These are phyloP conservation scores for Hyles lineata DNA, from an alignment of 2,888 invertebrate genomes.

Conservation along the genomic window DNA sequence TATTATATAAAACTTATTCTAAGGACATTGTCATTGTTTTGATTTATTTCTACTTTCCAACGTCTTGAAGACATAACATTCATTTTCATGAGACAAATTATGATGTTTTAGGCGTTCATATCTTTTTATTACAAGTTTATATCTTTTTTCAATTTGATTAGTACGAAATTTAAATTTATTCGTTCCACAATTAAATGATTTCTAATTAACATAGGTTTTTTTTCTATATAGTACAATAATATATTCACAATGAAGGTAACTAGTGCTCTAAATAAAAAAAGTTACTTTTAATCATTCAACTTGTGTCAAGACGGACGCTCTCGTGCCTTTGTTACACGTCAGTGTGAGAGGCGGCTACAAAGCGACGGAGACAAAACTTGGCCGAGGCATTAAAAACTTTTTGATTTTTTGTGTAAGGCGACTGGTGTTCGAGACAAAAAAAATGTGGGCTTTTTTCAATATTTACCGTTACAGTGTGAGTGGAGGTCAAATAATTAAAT, in stretches of 20 bases:
- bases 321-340: slow-evolving; percentile 30
- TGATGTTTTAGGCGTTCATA: no score
- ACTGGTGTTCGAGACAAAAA: slow-evolving; percentile 8
- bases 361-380: slow-evolving; percentile 46
- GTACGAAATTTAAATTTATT: background rate
- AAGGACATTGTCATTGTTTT: no score
- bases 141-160: no score
- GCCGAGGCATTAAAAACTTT: slow-evolving; percentile 51
- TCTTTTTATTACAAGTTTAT: no score
- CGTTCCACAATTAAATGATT: background rate
- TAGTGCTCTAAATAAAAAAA: slow-evolving; percentile 7
- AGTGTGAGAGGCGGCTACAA: slow-evolving; percentile 43
- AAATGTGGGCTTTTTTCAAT: slow-evolving; percentile 22
- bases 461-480: background rate
- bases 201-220: background rate
- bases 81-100: no score
- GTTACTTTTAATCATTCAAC: slow-evolving; percentile 30
- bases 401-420: slow-evolving; percentile 45
- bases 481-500: background rate
- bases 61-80: no score
- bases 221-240: background rate
- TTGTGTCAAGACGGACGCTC: background rate
- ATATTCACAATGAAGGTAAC: background rate
- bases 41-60: no score
- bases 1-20: no score